Conservation (phyloP, 2,797 vertebrate genomes). For the Novumbra hubbsi region DNA sequence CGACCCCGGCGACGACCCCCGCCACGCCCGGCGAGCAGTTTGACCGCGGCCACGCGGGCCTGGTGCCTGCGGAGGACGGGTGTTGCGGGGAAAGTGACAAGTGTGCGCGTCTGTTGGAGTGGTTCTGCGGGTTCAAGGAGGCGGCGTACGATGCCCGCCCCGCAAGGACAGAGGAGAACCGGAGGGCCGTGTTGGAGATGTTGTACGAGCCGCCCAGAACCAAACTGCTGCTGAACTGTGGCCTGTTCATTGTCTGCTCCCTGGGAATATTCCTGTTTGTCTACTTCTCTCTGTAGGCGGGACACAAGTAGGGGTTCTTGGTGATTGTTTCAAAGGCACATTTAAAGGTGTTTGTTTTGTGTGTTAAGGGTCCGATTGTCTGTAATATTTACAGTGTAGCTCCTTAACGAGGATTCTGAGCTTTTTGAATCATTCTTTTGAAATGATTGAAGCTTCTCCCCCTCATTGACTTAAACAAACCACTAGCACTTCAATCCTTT, state of each 20-base stretch:
- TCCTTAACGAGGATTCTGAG: slow-evolving; percentile 51
- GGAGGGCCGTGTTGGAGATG: slow-evolving; percentile 80
- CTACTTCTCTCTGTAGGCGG: slow-evolving; percentile 91
- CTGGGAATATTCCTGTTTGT: slow-evolving; percentile 95
- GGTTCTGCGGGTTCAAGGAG: slow-evolving; percentile 87
- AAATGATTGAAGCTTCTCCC: slow-evolving; percentile 46
- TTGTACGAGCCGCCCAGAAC: slow-evolving; percentile 87
- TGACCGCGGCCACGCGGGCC: slow-evolving; percentile 75
- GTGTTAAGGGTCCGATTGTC: slow-evolving; percentile 45
- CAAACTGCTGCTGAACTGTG: slow-evolving; percentile 85
- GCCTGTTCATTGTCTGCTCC: slow-evolving; percentile 84
- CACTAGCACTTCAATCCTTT: not conserved
- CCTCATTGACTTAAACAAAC: slow-evolving; percentile 27
- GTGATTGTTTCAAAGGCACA: slow-evolving; percentile 24
- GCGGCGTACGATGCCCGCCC: slow-evolving; percentile 66
- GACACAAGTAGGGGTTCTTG: slow-evolving; percentile 5
- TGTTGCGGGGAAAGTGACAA: slow-evolving; percentile 41
- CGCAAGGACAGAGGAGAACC: slow-evolving; percentile 75
- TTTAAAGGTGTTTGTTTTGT: slow-evolving; percentile 43
- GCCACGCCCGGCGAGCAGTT: slow-evolving; percentile 73
- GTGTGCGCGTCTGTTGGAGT: slow-evolving; percentile 78
- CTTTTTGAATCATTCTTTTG: slow-evolving; percentile 52
- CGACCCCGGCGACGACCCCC: slow-evolving; percentile 79
- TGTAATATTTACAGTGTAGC: slow-evolving; percentile 78
- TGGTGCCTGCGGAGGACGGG: slow-evolving; percentile 72